Percentiles rank a stretch among this genome's conserved stretches.
These are phyloP conservation scores for Clanis bilineata DNA, from an alignment of 2,888 invertebrate species.

Conservation along the genomic window DNA sequence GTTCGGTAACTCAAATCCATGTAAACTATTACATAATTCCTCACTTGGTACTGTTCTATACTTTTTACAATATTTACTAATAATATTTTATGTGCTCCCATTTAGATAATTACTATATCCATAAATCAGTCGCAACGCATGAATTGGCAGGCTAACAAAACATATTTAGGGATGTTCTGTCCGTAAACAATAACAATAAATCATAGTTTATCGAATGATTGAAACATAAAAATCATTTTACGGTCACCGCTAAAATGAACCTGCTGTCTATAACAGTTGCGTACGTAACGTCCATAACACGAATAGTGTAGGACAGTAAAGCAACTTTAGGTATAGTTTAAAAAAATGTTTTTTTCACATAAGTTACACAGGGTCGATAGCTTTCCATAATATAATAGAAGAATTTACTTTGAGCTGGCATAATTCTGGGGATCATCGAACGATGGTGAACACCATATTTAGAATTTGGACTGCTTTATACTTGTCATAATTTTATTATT, in stretches of 20 bases:
- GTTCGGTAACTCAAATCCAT: too few relatives aligned
- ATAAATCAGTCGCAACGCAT: conserved; percentile 1
- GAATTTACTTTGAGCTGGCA: too few relatives aligned
- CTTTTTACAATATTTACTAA: neutral
- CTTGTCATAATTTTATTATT: too few relatives aligned
- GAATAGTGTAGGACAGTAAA: neutral
- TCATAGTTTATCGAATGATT: conserved; percentile 54
- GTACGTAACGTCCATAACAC: conserved; percentile 37
- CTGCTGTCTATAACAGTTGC: conserved; percentile 42
- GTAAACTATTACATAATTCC: too few relatives aligned
- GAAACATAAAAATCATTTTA: conserved; percentile 70
- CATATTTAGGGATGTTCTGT: conserved; percentile 21
- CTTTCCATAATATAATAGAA: too few relatives aligned
- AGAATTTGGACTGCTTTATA: too few relatives aligned
- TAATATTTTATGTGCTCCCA: neutral
- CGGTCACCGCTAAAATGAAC: conserved; percentile 31
- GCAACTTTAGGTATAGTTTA: neutral
- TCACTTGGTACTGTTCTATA: neutral
- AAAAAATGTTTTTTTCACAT: neutral
- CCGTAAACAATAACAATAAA: conserved; percentile 53
- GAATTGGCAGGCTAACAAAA: conserved; percentile 11
- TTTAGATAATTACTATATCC: neutral
- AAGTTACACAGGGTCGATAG: neutral
- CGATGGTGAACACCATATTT: too few relatives aligned
- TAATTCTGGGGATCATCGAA: too few relatives aligned